Evolutionary conservation across 2,113 vertebrate genomes (phyloP).

Genomic region (Eulacestoma nigropectus): DNA sequence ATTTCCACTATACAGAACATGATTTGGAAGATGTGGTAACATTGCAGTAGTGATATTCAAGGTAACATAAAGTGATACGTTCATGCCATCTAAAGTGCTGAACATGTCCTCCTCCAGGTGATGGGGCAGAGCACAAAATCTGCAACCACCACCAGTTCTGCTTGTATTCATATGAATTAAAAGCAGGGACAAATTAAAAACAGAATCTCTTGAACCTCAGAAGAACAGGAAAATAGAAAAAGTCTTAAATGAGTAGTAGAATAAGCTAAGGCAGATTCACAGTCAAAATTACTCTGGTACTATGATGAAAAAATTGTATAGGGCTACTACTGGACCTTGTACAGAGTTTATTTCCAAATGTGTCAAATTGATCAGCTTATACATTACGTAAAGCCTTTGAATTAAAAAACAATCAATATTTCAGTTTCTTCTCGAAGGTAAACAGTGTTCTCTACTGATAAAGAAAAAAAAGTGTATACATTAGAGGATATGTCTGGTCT

Average conservation of each 20-base stretch:
- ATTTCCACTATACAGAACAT: neutral
- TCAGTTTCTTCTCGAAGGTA: neutral
- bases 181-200: neutral
- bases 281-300: neutral
- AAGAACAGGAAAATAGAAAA: neutral
- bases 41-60: neutral
- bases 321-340: neutral
- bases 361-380: neutral
- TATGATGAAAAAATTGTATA: neutral
- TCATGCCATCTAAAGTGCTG: rapidly evolving
- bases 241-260: neutral
- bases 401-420: neutral
- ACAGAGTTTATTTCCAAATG: neutral
- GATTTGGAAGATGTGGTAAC: neutral
- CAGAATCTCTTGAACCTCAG: neutral
- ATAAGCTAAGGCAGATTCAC: neutral
- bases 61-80: rapidly evolving
- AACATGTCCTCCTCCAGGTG: neutral
- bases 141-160: neutral
- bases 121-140: neutral
- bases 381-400: neutral
- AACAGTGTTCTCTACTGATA: neutral
- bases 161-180: rapidly evolving
- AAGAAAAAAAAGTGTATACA: neutral
- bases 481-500: neutral